These are phyloP conservation scores for Nerophis lumbriciformis DNA, from an alignment of 2,113 vertebrate genomes.

Conservation along the genomic window DNA sequence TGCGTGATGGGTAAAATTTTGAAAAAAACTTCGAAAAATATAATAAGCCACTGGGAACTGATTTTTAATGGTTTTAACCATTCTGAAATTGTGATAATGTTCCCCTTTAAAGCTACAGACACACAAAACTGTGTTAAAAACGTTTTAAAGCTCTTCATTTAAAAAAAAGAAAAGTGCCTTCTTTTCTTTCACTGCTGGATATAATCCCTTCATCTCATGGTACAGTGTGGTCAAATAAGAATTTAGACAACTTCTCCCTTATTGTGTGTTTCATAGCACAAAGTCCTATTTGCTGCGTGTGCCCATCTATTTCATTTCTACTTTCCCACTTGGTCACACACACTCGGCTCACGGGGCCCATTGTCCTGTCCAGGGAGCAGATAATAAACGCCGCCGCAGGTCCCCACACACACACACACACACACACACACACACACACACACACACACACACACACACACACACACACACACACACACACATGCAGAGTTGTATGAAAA, in stretches of 20 bases:
- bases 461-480: constrained; percentile 5
- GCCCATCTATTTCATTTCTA: constrained; percentile 29
- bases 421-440: constrained; percentile 3
- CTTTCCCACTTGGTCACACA: constrained; percentile 29
- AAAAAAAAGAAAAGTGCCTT: neutral
- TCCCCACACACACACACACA: neutral
- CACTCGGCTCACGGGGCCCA: constrained; percentile 10
- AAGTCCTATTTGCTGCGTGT: constrained; percentile 10
- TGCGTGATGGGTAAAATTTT: no score
- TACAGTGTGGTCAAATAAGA: constrained; percentile 13
- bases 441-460: neutral
- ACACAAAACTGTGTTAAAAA: no score
- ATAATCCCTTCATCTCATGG: constrained; percentile 12
- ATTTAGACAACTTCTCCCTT: constrained; percentile 7
- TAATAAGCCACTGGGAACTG: no score
- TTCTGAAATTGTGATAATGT: no score
- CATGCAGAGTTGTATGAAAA: constrained; percentile 30
- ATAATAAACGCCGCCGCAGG: constrained; percentile 32
- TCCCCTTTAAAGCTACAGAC: no score
- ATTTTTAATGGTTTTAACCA: no score
- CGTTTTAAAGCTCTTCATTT: no score
- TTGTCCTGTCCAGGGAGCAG: constrained; percentile 29
- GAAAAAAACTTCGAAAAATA: no score
- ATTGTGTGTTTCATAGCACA: constrained; percentile 17
- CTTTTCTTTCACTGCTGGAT: neutral